Evolutionary conservation across 1,140 invertebrate genomes (phyloP), one percentile per base, ranked within the genome.

Genomic region (Lasaia peninsularis): DNA sequence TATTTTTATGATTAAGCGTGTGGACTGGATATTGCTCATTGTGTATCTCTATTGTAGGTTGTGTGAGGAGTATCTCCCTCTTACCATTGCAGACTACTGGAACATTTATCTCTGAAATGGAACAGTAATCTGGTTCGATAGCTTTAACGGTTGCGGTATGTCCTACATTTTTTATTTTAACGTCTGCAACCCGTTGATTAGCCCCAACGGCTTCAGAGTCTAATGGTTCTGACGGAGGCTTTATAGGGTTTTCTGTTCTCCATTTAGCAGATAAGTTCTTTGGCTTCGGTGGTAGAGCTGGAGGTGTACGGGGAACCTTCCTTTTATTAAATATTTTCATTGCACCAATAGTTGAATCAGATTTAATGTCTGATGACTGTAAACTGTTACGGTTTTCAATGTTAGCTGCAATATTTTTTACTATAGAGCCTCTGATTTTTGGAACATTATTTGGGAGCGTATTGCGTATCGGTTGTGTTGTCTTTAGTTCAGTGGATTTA

Each of bases 221-320:
- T 86, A 86, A 75, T 65, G 79, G 69, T 73, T 86, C 81, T 75
- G 70, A 78, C 72, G 74, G 44, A 70, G 64, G 52, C 78, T 75
- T 88, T 69, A 85, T 71, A 73, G 73, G 63, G 60, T 81, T 85
- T 70, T 90, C 71, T 87, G 79, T 79, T 84, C 91, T 91, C 73
- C 89, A 90, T 91, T 90, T 94, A 78, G 88, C 91, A 82, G 80
- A 90, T 75, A 91, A 90, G 90, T 90, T 94, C 80, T 91, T 90
- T 64, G 93, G 93, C 75, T 94, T 94, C 14, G 93, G 93, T 10
- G 93, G 93, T 56, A 94, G 74, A 53, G 92, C 92, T 57, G 93
- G 93, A 24, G 94, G 93, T 44, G 91, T 92, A 71, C 92, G 90
- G 62, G 90, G 87, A 28, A 91, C 90, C 78, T 92, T 92, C 64